Evolutionary conservation across 2,888 invertebrate species (phyloP).

Genomic region (Aproaerema taeniolella): DNA sequence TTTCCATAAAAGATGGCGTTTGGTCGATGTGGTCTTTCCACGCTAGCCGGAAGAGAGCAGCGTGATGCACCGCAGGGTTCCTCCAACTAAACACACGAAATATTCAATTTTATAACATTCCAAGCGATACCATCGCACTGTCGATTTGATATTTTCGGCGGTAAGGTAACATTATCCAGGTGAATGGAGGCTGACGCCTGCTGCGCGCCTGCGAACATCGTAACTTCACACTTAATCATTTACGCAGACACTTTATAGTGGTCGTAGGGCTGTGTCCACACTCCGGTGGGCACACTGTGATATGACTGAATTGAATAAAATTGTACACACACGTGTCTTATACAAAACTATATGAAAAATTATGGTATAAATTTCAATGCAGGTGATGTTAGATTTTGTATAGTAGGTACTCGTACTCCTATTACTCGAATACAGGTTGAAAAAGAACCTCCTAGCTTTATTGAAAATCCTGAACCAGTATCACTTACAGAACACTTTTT

Average conservation of each 20-base stretch:
- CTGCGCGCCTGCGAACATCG: conserved; percentile 62
- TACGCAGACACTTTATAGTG: conserved; percentile 65
- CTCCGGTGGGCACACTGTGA: conserved; percentile 20
- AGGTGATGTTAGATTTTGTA: too few species aligned
- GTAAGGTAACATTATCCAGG: conserved; percentile 69
- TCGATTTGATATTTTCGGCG: conserved; percentile 76
- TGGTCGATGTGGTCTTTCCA: too few species aligned
- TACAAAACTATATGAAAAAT: too few species aligned
- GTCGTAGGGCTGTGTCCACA: conserved; percentile 23
- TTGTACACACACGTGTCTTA: too few species aligned
- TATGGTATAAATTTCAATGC: too few species aligned
- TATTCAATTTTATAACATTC: conserved; percentile 76
- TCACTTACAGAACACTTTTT: too few species aligned
- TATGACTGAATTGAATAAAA: too few species aligned
- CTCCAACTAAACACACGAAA: conserved; percentile 59
- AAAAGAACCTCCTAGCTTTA: too few species aligned
- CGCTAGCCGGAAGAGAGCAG: conserved; percentile 23
- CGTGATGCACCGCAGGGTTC: conserved; percentile 51
- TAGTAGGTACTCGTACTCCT: too few species aligned
- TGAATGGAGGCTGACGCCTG: conserved; percentile 64
- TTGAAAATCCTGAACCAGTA: too few species aligned
- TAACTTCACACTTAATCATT: conserved; percentile 77
- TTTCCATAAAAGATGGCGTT: too few species aligned
- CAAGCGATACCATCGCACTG: conserved; percentile 71
- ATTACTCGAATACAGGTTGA: too few species aligned